Base-by-base conservation (phyloP, 2,113 vertebrate genomes). In the Sphyrna mokarran region DNA sequence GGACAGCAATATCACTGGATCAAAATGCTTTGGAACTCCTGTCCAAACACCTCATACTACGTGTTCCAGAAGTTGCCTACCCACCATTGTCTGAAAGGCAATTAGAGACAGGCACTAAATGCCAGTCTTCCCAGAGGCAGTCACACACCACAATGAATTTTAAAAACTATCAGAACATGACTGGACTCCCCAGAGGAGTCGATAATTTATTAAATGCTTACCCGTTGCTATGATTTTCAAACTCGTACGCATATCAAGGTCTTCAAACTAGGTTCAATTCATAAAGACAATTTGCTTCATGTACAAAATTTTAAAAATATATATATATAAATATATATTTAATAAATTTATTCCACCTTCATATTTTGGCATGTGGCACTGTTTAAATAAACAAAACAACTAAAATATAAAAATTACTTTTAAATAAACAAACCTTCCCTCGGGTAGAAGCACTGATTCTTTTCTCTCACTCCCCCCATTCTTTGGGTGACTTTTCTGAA, bases 281-380 rank as follows among this genome's bases (percentile, higher is more conserved):
- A 66, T 93, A 66, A 66, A 66, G 61, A 83, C 37, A 83, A 83
- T 83, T 91, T 37, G 33, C 58, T 93, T 66, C n/a, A 66, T 93
- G 61, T 66, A 93, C 37, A 68, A 93, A 37, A 66, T 68, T 93
- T 93, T 63, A 43, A 83, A 43, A 83, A 80, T 80, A 80, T 80
- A 83, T 83, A 83, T 83, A 66, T 93, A 91, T 91, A 93, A 93
- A 93, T 93, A 93, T 93, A 93, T 93, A 93, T 93, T 93, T 93
- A 93, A 93, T 93, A 93, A 93, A 93, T 66, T 68, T 37, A 93
- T 37, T 66, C 37, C 37, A 83, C 61, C 26, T 66, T 93, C 89
- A 68, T 58, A 61, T n/a, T 89, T 66, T 93, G 61, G 61, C 61
- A 40, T 66, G 22, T 40, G 54, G 89, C 89, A 91, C 61, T 33